Base-by-base conservation (phyloP, 2,797 vertebrate genomes). In the Hemitrygon akajei region DNA sequence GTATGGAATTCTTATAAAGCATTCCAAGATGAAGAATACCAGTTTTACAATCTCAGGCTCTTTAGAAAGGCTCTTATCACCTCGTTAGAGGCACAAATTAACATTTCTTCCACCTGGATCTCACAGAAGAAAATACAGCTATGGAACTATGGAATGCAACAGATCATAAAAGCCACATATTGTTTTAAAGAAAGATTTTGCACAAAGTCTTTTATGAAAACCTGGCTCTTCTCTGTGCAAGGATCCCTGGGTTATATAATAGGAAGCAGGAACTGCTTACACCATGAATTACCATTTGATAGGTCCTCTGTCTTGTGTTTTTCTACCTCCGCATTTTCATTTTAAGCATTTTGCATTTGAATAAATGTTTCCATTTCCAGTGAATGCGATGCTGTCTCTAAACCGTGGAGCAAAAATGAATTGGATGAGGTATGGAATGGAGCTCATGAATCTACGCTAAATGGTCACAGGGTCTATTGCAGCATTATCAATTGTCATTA, bases 41-140 rank as follows among this genome's bases (percentile, higher is more conserved):
- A 92, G 47, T 69, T 92, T 92, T 92, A 75, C 75, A 75, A 75
- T 47, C 40, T 75, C 40, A 27, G 91, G 27, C 69, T 47, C 25
- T 1, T 92, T 92, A 92, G 91, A 92, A 92, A 92, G 40, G 73
- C 69, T 56, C 37, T 92, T 92, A 56, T 92, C 91, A 92, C 95
- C 95, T 75, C 71, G 60, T 95, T 96, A 95, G 94, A 94, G 7
- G 93, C 95, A 95, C 96, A 97, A 97, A 96, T 97, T 97, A 97
- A 96, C 96, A 96, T 96, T 96, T 96, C 95, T 96, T 95, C 81
- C 95, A 96, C 96, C 95, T 92, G 94, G 95, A 95, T 96, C 94
- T 95, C 95, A 96, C 95, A 96, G 96, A 96, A 95, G 95, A 96
- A 96, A 96, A 96, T 95, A 96, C 96, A 97, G 96, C 97, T 96